phyloP scores from a whole-genome alignment of 2,888 invertebrate genomes.

The Pollenia labialis region DNA sequence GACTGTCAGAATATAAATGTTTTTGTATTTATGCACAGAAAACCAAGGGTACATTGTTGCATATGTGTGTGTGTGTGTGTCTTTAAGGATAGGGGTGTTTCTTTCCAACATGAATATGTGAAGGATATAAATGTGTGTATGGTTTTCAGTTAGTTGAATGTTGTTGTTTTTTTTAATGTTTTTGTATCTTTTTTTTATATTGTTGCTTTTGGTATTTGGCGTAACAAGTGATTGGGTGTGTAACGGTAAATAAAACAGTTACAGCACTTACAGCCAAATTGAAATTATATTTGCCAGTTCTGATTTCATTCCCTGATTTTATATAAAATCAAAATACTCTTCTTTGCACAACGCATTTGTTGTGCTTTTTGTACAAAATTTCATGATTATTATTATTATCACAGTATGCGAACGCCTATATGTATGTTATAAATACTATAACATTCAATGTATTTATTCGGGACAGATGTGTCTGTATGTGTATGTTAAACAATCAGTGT shows the following conservation, averaged over 20 bases:
- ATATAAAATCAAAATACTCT: constrained; percentile 4
- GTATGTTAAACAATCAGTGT: neutral
- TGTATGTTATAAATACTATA: constrained; percentile 31
- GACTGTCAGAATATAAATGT: neutral
- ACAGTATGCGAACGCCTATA: constrained; percentile 9
- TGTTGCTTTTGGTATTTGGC: constrained; percentile 43
- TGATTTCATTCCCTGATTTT: constrained; percentile 58
- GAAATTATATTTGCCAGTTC: constrained; percentile 69
- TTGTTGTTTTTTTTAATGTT: neutral
- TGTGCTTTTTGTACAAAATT: constrained; percentile 10
- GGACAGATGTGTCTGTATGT: neutral
- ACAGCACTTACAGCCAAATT: constrained; percentile 66
- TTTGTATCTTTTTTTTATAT: neutral
- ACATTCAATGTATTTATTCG: neutral
- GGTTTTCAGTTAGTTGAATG: constrained; percentile 11
- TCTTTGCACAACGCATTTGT: neutral
- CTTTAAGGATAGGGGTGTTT: constrained; percentile 52
- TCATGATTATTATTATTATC: constrained; percentile 21
- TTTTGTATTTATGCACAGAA: constrained; percentile 5
- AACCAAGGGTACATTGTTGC: constrained; percentile 55
- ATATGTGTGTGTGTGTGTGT: constrained; percentile 25
- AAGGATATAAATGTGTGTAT: constrained; percentile 4
- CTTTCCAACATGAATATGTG: neutral
- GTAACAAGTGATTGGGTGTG: constrained; percentile 75
- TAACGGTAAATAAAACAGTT: constrained; percentile 65